Evolutionary conservation across 2,113 vertebrate species (phyloP), one percentile per base, ranked within the genome.

Genomic region (Montifringilla adamsi): DNA sequence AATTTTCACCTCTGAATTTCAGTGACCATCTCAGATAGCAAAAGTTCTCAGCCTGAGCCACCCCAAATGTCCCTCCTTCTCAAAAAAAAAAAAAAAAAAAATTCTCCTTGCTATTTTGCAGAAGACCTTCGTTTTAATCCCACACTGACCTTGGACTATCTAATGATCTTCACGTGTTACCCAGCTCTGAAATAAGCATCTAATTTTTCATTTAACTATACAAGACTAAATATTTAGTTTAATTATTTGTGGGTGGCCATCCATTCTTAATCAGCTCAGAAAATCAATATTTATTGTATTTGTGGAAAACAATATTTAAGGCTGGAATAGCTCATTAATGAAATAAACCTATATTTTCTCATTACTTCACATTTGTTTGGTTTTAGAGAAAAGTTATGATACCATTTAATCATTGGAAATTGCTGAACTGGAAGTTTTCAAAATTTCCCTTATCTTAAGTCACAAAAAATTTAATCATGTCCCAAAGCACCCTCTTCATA

Each of bases 381-480:
- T 44, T 89, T 91, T 69, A 80, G 69, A 78, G 50, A 66, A 75
- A 77, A 11, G 22, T 94, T 96, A 94, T 93, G 52, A 89, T 74
- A 77, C 64, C 53, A 77, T 84, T 85, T 77, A 75, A 94, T 84
- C 58, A 88, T 58, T 89, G 87, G 55, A 91, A 96, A 94, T 58
- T 84, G 62, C 79, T 87, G 62, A 95, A 93, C 31, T 84, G 73
- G 83, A 96, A 81, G 90, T 93, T 89, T 75, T 93, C 77, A 86
- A 81, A 81, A 69, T 90, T 96, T 94, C 37, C 41, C 43, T 95
- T 73, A 94, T 92, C 41, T 60, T 69, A 93, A 95, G 84, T 89
- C 92, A 94, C 88, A 91, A 94, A 89, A 95, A 70, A 94, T 95
- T 88, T 94, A 96, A 95, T 92, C 70, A 47, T 91, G 63, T 97